These are phyloP conservation scores for Himalopsyche kuldschensis DNA, from an alignment of 2,888 invertebrate species.

Conservation along the genomic window DNA sequence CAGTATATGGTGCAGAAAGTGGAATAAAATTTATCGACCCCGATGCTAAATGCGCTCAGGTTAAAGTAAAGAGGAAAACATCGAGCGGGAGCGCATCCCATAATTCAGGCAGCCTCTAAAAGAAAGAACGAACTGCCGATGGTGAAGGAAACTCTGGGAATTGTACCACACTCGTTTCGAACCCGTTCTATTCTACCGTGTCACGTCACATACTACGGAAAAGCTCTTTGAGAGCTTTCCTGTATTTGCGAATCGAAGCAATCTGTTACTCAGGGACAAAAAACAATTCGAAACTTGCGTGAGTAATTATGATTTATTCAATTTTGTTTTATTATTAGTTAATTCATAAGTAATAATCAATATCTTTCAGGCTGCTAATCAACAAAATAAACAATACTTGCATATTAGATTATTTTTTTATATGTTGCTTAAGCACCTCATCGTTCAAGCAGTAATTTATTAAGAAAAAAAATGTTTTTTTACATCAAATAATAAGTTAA, in stretches of 20 bases:
- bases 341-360: too few species aligned
- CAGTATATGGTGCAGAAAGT: neutral
- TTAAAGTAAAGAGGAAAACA: neutral
- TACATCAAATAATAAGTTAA: too few species aligned
- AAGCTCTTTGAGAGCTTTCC: neutral
- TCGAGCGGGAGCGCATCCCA: neutral
- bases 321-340: too few species aligned
- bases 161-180: neutral
- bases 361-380: too few species aligned
- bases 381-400: too few species aligned
- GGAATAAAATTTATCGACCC: constrained; percentile 3
- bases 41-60: neutral
- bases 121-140: constrained; percentile 10
- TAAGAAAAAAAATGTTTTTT: too few species aligned
- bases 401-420: too few species aligned
- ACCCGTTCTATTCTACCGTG: neutral
- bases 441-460: too few species aligned
- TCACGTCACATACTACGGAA: neutral
- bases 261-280: neutral
- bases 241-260: neutral
- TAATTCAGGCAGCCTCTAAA: constrained; percentile 2
- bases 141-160: neutral
- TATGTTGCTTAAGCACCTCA: too few species aligned
- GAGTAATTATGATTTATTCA: too few species aligned
- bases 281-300: too few species aligned